These are phyloP conservation scores for Endomychus coccineus DNA, from an alignment of 2,888 invertebrate genomes.

Conservation along the genomic window DNA sequence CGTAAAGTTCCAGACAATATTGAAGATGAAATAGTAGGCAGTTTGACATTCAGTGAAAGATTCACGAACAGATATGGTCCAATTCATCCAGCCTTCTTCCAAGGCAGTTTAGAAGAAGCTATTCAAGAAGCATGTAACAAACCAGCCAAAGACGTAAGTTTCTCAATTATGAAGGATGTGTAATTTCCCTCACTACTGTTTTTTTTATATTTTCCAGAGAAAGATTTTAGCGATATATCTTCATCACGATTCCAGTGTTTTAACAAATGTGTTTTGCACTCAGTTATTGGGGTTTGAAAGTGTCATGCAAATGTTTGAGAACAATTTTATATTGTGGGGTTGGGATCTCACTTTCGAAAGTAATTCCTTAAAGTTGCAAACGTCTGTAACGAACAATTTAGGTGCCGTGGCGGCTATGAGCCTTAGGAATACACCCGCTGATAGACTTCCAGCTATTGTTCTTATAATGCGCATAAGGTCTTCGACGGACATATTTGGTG, in stretches of 20 bases:
- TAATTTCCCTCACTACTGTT: constrained; percentile 2
- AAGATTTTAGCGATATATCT: constrained; percentile 91
- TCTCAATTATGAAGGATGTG: not conserved
- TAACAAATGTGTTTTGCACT: constrained; percentile 95
- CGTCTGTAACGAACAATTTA: constrained; percentile 66
- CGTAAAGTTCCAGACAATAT: constrained; percentile 76
- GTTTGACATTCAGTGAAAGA: constrained; percentile 78
- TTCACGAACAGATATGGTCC: constrained; percentile 82
- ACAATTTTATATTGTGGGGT: constrained; percentile 90
- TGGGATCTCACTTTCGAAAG: constrained; percentile 92
- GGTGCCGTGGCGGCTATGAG: constrained; percentile 79
- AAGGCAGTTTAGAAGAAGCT: constrained; percentile 85
- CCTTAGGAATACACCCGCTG: constrained; percentile 76
- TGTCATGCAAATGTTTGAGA: constrained; percentile 79
- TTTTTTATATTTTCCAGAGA: constrained; percentile 52
- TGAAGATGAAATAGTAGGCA: constrained; percentile 77
- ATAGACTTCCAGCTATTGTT: constrained; percentile 79
- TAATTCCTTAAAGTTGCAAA: constrained; percentile 73
- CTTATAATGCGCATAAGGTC: constrained; percentile 83
- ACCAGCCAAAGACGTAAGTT: constrained; percentile 79
- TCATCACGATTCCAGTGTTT: constrained; percentile 91
- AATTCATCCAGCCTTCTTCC: constrained; percentile 83
- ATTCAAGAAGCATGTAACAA: constrained; percentile 82
- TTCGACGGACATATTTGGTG: constrained; percentile 82
- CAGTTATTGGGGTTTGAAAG: constrained; percentile 87